Conservation (phyloP, 2,113 vertebrate species). For the Zosterops borbonicus region DNA sequence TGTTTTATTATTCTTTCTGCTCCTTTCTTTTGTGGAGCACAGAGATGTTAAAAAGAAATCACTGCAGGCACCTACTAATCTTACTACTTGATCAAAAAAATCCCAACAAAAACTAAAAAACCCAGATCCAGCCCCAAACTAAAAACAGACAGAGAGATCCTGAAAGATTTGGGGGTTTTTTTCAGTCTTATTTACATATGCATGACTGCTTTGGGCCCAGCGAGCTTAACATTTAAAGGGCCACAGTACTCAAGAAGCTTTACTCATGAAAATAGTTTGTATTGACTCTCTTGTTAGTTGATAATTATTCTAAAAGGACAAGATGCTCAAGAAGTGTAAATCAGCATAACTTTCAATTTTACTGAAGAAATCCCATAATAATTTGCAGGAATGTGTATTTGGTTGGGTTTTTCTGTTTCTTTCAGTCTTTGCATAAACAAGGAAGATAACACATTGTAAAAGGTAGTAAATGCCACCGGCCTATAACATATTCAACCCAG, state of each 20-base stretch:
- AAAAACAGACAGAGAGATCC: background rate
- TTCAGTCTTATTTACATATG: background rate
- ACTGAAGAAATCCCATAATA: background rate
- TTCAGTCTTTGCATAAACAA: background rate
- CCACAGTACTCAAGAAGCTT: background rate
- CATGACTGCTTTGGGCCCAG: background rate
- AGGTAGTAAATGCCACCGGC: background rate
- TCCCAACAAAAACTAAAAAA: background rate
- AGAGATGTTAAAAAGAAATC: background rate
- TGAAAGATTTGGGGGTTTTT: background rate
- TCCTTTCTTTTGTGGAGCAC: background rate
- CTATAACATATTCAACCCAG: background rate
- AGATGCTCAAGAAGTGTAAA: background rate
- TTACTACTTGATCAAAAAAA: background rate
- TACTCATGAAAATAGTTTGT: background rate
- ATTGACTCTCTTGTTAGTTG: background rate
- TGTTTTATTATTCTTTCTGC: background rate
- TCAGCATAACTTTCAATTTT: background rate
- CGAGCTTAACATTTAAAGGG: background rate
- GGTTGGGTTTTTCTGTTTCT: background rate
- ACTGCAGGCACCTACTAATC: background rate
- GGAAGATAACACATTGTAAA: background rate
- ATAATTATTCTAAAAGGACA: background rate
- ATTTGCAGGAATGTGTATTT: background rate
- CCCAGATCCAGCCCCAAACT: rapidly evolving